Percentiles rank a stretch among this genome's conserved stretches.
Conservation (phyloP, 2,888 invertebrate genomes). For the Epistrophe grossulariae region DNA sequence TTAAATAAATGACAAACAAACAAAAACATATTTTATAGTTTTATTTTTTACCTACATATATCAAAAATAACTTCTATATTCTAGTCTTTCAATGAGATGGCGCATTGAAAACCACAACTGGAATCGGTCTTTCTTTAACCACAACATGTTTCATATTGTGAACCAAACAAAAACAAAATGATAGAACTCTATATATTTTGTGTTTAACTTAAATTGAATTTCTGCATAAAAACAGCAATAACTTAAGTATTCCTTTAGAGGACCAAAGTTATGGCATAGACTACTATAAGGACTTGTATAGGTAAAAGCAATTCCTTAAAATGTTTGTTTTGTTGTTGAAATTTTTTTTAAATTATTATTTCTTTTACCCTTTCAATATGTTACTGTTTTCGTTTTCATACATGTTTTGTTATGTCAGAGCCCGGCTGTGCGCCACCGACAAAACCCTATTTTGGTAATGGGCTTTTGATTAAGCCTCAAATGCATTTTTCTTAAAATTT, state of each 20-base stretch:
- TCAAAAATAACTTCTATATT: neutral
- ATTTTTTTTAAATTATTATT: no score
- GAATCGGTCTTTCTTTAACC: neutral
- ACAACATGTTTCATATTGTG: neutral
- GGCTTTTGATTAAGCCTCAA: no score
- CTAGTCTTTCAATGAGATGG: neutral
- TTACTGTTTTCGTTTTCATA: no score
- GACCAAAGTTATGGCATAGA: neutral
- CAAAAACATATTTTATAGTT: neutral
- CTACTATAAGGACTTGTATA: neutral
- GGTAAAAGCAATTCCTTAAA: neutral
- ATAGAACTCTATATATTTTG: neutral
- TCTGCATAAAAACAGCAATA: neutral
- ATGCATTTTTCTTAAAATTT: no score
- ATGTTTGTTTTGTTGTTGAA: neutral
- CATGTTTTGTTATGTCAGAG: no score
- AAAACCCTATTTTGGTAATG: no score
- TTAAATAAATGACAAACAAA: neutral
- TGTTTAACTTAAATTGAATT: no score
- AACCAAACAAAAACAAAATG: neutral
- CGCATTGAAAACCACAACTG: constrained; percentile 8
- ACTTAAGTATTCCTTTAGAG: neutral
- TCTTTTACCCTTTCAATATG: no score
- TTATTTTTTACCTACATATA: neutral
- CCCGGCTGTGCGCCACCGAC: no score